Evolutionary conservation across 2,888 invertebrate genomes (phyloP), one percentile per base, ranked within the genome.

Genomic region (Apodemia hepburni): DNA sequence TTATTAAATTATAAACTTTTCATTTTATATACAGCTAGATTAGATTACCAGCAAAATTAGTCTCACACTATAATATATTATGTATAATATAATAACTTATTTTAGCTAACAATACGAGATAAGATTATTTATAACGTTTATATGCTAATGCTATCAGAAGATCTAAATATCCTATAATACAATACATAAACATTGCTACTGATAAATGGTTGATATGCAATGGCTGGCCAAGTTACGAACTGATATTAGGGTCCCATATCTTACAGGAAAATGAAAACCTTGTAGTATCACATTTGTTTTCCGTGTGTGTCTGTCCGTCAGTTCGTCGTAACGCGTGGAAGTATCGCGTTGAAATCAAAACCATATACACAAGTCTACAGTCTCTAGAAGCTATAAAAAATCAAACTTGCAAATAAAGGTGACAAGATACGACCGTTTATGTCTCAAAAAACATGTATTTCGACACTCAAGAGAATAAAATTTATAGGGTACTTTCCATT

Each of bases 31-130:
- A 71, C 70, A 71, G 68, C 68, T 66, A 68, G 38, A 38, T 60
- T 66, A 68, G 42, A 42, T 60, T 65, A 65, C 51, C 67, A 69
- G 64, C 62, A 65, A 64, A 69, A 67, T 66, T 66, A 70, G 65
- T 66, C 65, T 70, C 69, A 70, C 69, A 69, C 71, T 67, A 67
- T 65, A 65, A 64, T 65, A 64, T 65, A 45, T 11, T 65, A 45
- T 11, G 35, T 38, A 65, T 67, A 75, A 75, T 75, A 75, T 75
- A 54, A 27, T 73, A 82, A 82, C 82, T 82, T 85, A 76, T 77
- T 81, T 81, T 80, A 82, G 80, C 84, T 87, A 86, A 85, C 79
- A 82, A 79, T 87, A 87, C 80, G 82, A 85, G 85, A 87, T 84
- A 82, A 80, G 69, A 74, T 74, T 75, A 73, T 81, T 79, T 81